Conservation (phyloP, 2,888 invertebrate species). For the Lasius platythorax region DNA sequence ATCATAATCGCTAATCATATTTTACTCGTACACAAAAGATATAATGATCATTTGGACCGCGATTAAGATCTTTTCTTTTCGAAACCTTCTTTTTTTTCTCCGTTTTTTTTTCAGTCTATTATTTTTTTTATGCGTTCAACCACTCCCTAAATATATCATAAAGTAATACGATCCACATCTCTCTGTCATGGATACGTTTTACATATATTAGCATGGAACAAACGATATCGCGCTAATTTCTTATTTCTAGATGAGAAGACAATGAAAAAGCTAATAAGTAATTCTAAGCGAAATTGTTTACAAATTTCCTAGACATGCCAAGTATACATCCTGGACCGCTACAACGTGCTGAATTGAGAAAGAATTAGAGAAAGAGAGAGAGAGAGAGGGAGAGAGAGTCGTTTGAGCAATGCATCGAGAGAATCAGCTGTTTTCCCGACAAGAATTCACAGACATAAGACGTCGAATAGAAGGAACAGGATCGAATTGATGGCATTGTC, state of each 20-base stretch:
- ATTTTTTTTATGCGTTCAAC: constrained; percentile 42
- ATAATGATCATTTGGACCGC: constrained; percentile 52
- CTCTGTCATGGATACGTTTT: neutral
- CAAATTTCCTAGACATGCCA: constrained; percentile 44
- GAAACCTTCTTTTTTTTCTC: neutral
- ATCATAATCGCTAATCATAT: constrained; percentile 9
- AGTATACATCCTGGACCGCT: constrained; percentile 22
- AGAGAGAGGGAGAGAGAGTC: neutral
- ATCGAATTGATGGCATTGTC: constrained; percentile 44
- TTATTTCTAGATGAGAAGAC: constrained; percentile 35
- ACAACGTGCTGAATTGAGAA: neutral
- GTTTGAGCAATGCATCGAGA: constrained; percentile 43
- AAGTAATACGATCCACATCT: constrained; percentile 20
- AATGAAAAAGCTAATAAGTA: constrained; percentile 24
- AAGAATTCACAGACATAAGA: constrained; percentile 2
- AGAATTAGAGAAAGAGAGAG: neutral
- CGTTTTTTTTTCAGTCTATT: constrained; percentile 47
- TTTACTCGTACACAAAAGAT: constrained; percentile 15
- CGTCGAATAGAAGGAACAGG: constrained; percentile 39
- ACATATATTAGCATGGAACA: constrained; percentile 33
- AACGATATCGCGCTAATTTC: constrained; percentile 16
- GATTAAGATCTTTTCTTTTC: constrained; percentile 51
- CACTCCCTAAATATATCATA: constrained; percentile 40
- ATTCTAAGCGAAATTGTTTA: constrained; percentile 43
- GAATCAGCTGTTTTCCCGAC: constrained; percentile 8